Base-by-base conservation (phyloP, 2,113 vertebrate species). In the Gymnogyps californianus region DNA sequence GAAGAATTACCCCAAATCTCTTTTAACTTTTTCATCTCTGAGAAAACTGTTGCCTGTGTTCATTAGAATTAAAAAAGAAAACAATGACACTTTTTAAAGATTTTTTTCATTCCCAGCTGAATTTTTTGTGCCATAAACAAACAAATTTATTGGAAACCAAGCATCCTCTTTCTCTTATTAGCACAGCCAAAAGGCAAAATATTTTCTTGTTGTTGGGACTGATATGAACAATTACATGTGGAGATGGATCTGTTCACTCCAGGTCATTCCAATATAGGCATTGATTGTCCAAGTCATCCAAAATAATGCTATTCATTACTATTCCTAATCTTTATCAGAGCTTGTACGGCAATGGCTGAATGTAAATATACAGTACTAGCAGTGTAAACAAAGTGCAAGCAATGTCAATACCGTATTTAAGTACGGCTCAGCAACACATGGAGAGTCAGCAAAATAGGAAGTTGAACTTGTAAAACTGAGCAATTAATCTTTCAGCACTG, bases 401-500 rank as follows among this genome's bases (percentile, higher is more conserved):
- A 57, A 49, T 52, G 6, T 78, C 87, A 89, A 69, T 87, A 67
- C 10, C 7, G 0, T 72, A 15, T 58, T 91, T 62, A 65, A 69
- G 44, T 64, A 28, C 14, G 80, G 9, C 49, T 59, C 21, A 83
- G 14, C 61, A 82, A 57, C 47, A 38, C 40, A 38, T 8, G 25
- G 57, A 54, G 52, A 66, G 31, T 95, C 61, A 94, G 49, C 54
- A 82, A 82, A 94, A 94, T 29, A 74, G 16, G 40, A 90, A 94
- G 44, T 2, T 71, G 59, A 70, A 72, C 72, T 77, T 93, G 36
- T 42, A 93, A 93, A 96, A 77, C 8, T 44, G n/a, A 96, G 52
- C 32, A 89, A 71, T 95, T 84, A 87, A 85, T 92, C 22, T 70
- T 65, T 83, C 78, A 76, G 64, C 93, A 92, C 87, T 34, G 90